phyloP scores from a whole-genome alignment of 2,888 invertebrate genomes.

The Prenolepis imparis region DNA sequence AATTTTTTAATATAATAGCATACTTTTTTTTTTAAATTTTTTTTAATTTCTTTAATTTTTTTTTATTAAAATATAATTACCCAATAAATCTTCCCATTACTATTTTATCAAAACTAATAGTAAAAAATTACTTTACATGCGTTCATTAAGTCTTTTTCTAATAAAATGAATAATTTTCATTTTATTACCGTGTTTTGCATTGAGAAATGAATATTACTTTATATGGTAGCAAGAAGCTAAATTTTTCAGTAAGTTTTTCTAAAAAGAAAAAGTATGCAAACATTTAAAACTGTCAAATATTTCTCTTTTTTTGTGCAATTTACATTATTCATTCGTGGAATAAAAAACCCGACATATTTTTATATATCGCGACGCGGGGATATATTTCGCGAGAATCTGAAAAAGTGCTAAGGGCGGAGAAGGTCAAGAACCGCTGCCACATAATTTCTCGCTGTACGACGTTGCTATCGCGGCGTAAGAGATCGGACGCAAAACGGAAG shows the following conservation, averaged over 20 bases:
- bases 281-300: background rate
- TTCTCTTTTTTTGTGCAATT: slow-evolving; percentile 7
- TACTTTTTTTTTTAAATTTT: no score
- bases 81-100: background rate
- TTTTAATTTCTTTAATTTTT: no score
- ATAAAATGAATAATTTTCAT: background rate
- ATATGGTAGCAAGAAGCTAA: background rate
- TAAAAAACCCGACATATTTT: slow-evolving; percentile 10
- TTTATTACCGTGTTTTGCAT: background rate
- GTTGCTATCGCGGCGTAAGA: background rate
- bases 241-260: background rate
- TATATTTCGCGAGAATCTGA: slow-evolving; percentile 1
- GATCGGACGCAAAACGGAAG: slow-evolving; percentile 15
- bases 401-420: background rate
- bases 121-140: background rate
- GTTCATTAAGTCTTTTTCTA: background rate
- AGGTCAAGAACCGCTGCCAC: background rate
- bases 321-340: slow-evolving; percentile 15
- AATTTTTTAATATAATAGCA: background rate
- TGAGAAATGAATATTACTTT: no score
- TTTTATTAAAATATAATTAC: background rate
- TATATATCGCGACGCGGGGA: background rate
- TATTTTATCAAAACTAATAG: background rate
- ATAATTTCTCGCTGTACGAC: background rate
- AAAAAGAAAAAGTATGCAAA: background rate